phyloP scores from a whole-genome alignment of 1,140 invertebrate species.

The Pristionchus pacificus region DNA sequence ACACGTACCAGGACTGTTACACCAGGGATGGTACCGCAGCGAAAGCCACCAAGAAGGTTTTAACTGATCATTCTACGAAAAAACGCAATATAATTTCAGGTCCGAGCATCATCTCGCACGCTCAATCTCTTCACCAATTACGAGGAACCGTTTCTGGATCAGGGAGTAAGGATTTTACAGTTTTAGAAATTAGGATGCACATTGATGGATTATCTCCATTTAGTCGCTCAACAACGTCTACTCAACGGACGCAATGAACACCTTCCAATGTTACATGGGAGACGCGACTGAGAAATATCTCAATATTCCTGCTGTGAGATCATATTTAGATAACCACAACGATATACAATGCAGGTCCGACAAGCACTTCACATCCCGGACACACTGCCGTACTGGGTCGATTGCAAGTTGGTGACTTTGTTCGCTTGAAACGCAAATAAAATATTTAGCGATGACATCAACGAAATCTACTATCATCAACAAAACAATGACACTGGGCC shows the following conservation, averaged over 20 bases:
- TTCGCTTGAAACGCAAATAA: background rate
- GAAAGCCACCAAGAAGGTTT: background rate
- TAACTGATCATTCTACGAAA: no score
- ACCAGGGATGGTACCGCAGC: slow-evolving; percentile 1
- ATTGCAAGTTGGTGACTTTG: slow-evolving; percentile 28
- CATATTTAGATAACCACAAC: no score
- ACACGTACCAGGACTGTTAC: slow-evolving; percentile 37
- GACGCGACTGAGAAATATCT: slow-evolving; percentile 23
- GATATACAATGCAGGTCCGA: background rate
- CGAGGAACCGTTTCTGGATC: slow-evolving; percentile 22
- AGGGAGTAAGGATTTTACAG: slow-evolving; percentile 19
- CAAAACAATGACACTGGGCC: slow-evolving; percentile 33
- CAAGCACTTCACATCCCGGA: background rate
- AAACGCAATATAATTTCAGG: no score
- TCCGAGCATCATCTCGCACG: slow-evolving; percentile 1
- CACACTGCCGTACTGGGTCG: background rate
- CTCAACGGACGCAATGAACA: slow-evolving; percentile 33
- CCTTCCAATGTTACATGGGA: slow-evolving; percentile 33
- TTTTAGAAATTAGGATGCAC: no score
- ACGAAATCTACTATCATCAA: slow-evolving; percentile 27
- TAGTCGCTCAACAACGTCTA: slow-evolving; percentile 52
- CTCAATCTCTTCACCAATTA: slow-evolving; percentile 19
- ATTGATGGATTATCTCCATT: no score
- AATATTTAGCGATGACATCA: slow-evolving; percentile 21
- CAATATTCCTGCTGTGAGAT: no score